Base-by-base conservation (phyloP, 2,888 invertebrate genomes). In the Agonopterix heracliana region DNA sequence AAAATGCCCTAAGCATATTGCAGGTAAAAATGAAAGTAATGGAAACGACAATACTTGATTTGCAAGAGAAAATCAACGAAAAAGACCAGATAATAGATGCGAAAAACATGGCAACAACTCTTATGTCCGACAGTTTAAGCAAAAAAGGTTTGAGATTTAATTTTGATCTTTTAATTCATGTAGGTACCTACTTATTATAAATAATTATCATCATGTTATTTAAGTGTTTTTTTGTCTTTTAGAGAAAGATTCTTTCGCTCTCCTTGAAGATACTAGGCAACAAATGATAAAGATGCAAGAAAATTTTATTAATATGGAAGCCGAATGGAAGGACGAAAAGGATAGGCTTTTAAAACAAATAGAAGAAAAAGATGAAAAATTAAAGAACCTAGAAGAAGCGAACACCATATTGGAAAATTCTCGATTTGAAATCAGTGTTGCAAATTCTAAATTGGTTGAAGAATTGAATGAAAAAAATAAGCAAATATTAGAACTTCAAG, bases 21-120 rank as follows among this genome's bases (percentile, higher is more conserved):
- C 84, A 87, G 66, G 78, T 83, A 0, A 88, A 83, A 63, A 78
- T 88, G 63, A 86, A 69, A 62, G 93, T 94, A 63, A 86, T 95
- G 72, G 95, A 96, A 78, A 91, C 92, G 8, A 91, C 90, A 53
- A 91, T 96, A 45, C 78, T 96, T 56, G 97, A 97, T 74, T 86
- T 95, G 46, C 94, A 96, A 78, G 96, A 96, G 72, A 93, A 92
- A 77, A 86, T 96, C 3, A 92, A 92, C 66, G 95, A 96, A 78
- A 94, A 96, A 74, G 95, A 95, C 78, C 93, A 94, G 66, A 93
- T 96, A 46, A 94, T 96, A 65, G 93, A 93, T 75, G 93, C 95
- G 4, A 91, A 95, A 72, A 95, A 95, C 63, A 92, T 92, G 81
- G 95, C 96, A 34, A 91, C 93, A 42, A 92, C 93, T 12, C 82